phyloP scores from a whole-genome alignment of 2,888 invertebrate genomes.

The Frankliniella fusca region DNA sequence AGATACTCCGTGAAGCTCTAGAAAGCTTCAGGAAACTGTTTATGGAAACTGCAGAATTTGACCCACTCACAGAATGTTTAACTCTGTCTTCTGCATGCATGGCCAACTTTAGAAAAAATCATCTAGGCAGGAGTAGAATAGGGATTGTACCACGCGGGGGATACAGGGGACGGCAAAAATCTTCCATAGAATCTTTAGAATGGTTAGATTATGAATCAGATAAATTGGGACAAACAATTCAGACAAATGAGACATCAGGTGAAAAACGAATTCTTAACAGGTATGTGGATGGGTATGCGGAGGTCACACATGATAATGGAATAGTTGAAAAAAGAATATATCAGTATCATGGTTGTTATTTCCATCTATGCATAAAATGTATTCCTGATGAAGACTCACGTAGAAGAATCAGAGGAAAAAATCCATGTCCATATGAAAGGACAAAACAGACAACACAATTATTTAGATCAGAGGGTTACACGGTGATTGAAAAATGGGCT shows the following conservation, averaged over 20 bases:
- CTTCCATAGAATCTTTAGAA: not conserved
- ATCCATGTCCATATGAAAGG: not conserved
- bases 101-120: not conserved
- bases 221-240: not conserved
- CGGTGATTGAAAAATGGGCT: not conserved
- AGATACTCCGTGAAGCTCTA: not conserved
- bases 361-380: not conserved
- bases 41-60: not conserved
- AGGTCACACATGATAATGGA: not conserved
- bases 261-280: not conserved
- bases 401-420: not conserved
- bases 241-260: not conserved
- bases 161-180: not conserved
- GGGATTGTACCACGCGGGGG: not conserved
- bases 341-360: not conserved
- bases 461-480: not conserved
- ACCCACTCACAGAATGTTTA: not conserved
- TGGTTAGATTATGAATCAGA: not conserved
- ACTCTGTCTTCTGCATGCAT: not conserved
- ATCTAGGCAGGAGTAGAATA: not conserved
- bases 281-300: not conserved
- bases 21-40: not conserved
- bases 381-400: not conserved
- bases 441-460: not conserved
- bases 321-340: not conserved